These are phyloP conservation scores for Alviniconcha strummeri DNA, from an alignment of 2,888 invertebrate species.

Conservation along the genomic window DNA sequence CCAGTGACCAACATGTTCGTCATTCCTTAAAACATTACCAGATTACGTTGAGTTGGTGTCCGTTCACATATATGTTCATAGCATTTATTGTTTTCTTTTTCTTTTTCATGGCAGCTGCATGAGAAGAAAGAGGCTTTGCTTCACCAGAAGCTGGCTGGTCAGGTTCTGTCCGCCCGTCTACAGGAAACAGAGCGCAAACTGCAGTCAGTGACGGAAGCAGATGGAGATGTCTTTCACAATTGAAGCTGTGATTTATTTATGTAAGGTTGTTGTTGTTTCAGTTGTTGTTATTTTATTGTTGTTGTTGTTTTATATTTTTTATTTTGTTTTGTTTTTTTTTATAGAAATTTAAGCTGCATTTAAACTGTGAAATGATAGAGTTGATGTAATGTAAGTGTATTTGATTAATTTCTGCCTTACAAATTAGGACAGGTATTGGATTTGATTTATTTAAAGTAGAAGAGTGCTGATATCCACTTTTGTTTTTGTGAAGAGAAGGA, in stretches of 20 bases:
- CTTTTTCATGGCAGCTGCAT: slow-evolving; percentile 55
- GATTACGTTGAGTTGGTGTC: too few species aligned
- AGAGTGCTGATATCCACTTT: too few species aligned
- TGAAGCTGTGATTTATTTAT: background rate
- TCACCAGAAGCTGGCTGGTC: slow-evolving; percentile 67
- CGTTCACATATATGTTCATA: too few species aligned
- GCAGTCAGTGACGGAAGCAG: slow-evolving; percentile 38
- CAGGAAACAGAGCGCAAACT: slow-evolving; percentile 60
- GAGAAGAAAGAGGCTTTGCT: slow-evolving; percentile 67
- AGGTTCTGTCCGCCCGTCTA: slow-evolving; percentile 61
- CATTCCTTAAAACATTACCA: too few species aligned
- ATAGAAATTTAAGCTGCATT: background rate
- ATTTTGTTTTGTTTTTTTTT: background rate
- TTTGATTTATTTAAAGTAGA: too few species aligned
- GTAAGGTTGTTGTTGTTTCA: background rate
- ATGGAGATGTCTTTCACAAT: slow-evolving; percentile 32
- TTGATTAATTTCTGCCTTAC: too few species aligned
- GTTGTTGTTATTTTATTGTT: background rate
- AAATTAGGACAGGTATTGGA: too few species aligned
- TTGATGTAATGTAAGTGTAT: too few species aligned
- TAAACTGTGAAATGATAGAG: too few species aligned
- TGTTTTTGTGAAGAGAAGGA: too few species aligned
- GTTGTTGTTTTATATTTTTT: background rate
- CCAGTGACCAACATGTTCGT: too few species aligned
- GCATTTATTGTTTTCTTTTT: background rate